These are phyloP conservation scores for Branchipolynoe longqiensis DNA, from an alignment of 2,888 invertebrate species.

Conservation along the genomic window DNA sequence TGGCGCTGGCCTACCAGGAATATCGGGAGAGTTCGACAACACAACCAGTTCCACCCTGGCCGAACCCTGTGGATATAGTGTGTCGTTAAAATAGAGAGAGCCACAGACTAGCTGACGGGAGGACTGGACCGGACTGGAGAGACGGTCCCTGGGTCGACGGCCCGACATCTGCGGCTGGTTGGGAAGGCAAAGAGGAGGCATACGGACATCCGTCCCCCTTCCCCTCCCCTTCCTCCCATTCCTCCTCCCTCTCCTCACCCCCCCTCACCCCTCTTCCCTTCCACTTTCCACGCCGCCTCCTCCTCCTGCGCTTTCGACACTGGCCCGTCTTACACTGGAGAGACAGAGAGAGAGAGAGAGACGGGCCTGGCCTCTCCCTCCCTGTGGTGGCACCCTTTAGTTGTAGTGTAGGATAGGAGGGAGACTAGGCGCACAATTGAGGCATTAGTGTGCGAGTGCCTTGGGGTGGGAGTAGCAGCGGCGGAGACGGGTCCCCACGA, in stretches of 20 bases:
- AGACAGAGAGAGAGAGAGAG: no score
- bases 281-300: no score
- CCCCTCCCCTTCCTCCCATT: no score
- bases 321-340: no score
- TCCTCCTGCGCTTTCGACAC: no score
- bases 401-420: background rate
- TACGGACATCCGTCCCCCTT: no score
- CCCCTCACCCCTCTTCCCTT: background rate
- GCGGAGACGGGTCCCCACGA: background rate
- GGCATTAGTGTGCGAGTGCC: slow-evolving; percentile 49
- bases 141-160: background rate
- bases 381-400: no score
- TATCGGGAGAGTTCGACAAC: background rate
- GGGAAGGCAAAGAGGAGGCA: no score
- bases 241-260: background rate
- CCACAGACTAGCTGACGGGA: background rate
- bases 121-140: background rate
- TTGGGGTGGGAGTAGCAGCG: slow-evolving; percentile 22
- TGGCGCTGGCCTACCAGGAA: no score
- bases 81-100: background rate
- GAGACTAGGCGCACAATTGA: slow-evolving; percentile 25
- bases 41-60: background rate
- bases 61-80: background rate
- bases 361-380: no score
- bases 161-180: background rate